Evolutionary conservation across 2,113 vertebrate genomes (phyloP).

Genomic region (Numida meleagris): DNA sequence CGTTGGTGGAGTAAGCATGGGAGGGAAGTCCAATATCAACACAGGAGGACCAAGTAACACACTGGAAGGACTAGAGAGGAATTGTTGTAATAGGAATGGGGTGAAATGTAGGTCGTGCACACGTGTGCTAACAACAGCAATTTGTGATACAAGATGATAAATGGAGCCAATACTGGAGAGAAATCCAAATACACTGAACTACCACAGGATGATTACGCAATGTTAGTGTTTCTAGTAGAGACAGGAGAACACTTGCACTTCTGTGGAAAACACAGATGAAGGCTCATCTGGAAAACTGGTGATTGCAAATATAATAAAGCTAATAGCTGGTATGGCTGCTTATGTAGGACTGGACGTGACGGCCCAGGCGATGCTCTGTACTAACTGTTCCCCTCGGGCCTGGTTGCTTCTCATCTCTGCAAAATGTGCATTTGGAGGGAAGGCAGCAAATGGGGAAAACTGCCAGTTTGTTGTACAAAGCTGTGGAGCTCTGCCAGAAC

Average conservation of each 20-base stretch:
- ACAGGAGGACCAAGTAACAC: neutral
- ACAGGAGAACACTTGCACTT: neutral
- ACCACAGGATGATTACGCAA: neutral
- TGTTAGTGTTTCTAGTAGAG: neutral
- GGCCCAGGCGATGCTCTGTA: neutral
- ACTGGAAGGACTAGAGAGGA: slow-evolving; percentile 26
- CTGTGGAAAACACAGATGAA: neutral
- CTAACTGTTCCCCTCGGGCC: neutral
- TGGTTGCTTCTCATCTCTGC: neutral
- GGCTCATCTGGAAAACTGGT: neutral
- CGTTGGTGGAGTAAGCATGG: neutral
- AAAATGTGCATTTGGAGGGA: neutral
- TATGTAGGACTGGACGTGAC: neutral
- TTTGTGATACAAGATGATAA: slow-evolving; percentile 25
- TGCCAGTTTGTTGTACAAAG: neutral
- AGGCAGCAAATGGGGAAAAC: neutral
- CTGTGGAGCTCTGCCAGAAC: slow-evolving; percentile 19
- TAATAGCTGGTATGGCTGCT: neutral
- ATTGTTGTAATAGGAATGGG: slow-evolving; percentile 4
- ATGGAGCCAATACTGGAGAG: neutral
- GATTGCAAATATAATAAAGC: neutral
- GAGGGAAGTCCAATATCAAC: neutral
- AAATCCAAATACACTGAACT: neutral
- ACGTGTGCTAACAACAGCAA: neutral
- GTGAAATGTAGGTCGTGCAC: slow-evolving; percentile 31